phyloP scores from a whole-genome alignment of 1,140 invertebrate genomes.

The Caenorhabditis tropicalis region DNA sequence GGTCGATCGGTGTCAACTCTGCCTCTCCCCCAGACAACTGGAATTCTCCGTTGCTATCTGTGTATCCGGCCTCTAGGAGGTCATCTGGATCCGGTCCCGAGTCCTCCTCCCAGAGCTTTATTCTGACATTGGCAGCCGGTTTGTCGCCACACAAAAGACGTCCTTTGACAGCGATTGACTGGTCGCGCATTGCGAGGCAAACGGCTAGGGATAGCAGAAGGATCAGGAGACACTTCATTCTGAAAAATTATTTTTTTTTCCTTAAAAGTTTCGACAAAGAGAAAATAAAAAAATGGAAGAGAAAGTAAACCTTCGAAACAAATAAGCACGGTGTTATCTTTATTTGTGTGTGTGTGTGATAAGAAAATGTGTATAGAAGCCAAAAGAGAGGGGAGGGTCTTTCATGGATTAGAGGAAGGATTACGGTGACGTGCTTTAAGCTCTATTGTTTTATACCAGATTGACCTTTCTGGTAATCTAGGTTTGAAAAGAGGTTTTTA shows the following conservation, averaged over 20 bases:
- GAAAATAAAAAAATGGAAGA: not conserved
- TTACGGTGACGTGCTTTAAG: no score
- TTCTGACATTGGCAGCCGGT: conserved; percentile 47
- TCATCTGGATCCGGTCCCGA: conserved; percentile 64
- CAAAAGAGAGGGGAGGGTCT: no score
- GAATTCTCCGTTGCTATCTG: conserved; percentile 58
- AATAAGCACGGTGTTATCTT: no score
- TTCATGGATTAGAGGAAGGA: no score
- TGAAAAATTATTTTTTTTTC: no score
- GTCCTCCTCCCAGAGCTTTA: conserved; percentile 59
- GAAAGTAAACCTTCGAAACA: not conserved
- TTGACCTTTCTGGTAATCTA: no score
- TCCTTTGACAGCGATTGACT: conserved; percentile 51
- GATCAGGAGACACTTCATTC: not conserved
- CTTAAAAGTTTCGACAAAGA: no score
- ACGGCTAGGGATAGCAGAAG: not conserved
- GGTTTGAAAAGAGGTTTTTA: no score
- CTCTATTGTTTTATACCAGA: no score
- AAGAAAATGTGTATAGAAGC: no score
- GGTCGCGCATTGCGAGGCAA: conserved; percentile 6
- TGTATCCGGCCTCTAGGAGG: conserved; percentile 63
- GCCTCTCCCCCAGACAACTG: conserved; percentile 40
- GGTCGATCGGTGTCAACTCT: conserved; percentile 57
- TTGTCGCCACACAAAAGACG: conserved; percentile 48
- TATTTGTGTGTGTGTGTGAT: no score